Conservation (phyloP, 2,888 invertebrate species). For the Eudemis profundana region DNA sequence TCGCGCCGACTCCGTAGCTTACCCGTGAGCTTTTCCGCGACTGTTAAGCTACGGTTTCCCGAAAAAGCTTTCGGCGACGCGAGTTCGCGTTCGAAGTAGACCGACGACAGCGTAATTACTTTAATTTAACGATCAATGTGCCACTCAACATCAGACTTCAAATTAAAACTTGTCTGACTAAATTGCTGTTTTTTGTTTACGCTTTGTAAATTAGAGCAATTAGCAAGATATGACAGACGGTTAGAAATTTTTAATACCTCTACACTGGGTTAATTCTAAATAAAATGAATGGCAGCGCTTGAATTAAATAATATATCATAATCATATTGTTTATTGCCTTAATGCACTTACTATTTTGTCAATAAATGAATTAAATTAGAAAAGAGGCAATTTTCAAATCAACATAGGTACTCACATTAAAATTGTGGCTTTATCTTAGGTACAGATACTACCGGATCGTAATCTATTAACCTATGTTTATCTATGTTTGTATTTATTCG, state of each 20-base stretch:
- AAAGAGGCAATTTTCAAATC: too few relatives aligned
- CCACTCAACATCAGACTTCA: constrained; percentile 30
- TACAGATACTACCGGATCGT: background rate
- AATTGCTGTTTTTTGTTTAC: constrained; percentile 20
- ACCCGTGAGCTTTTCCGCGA: constrained; percentile 65
- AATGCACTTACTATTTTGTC: too few relatives aligned
- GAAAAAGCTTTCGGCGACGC: constrained; percentile 47
- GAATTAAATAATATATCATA: too few relatives aligned
- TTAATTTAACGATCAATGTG: constrained; percentile 43
- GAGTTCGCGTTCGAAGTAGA: constrained; percentile 29
- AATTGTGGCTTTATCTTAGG: too few relatives aligned
- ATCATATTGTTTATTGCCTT: too few relatives aligned
- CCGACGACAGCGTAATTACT: constrained; percentile 41
- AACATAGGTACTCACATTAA: too few relatives aligned
- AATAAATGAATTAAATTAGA: too few relatives aligned
- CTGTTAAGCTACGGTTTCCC: constrained; percentile 56
- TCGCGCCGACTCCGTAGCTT: constrained; percentile 81
- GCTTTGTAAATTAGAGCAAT: constrained; percentile 18
- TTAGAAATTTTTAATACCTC: background rate
- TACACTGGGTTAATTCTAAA: background rate
- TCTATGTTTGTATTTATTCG: background rate
- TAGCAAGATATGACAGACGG: background rate
- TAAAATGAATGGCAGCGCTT: too few relatives aligned
- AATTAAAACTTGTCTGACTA: constrained; percentile 35
- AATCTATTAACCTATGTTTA: background rate